phyloP scores from a whole-genome alignment of 2,797 vertebrate species.

The Clarias platycephalus region DNA sequence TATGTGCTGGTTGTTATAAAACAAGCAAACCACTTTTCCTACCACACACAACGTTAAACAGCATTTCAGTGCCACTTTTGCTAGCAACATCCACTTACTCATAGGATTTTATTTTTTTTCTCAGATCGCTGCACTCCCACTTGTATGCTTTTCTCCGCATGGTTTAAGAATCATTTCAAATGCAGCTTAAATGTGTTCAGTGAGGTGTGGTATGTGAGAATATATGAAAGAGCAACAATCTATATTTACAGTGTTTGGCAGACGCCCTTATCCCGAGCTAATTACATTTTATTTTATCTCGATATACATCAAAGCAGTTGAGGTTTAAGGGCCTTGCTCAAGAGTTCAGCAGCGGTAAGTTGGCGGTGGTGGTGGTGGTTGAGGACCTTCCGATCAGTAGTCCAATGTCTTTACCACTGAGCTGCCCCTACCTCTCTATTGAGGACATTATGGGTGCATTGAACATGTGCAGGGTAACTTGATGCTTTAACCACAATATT shows the following conservation, averaged over 20 bases:
- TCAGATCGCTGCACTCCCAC: conserved; percentile 52
- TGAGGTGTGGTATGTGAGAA: conserved; percentile 34
- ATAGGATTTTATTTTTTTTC: conserved; percentile 37
- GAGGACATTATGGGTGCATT: conserved; percentile 42
- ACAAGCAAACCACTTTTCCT: conserved; percentile 56
- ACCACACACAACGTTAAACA: conserved; percentile 54
- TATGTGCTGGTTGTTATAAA: conserved; percentile 62
- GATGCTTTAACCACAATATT: background rate
- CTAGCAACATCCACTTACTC: conserved; percentile 63
- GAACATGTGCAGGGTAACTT: conserved; percentile 23
- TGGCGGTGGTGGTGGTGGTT: too few species aligned
- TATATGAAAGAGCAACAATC: conserved; percentile 53
- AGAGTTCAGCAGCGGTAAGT: too few species aligned
- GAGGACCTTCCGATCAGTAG: too few species aligned
- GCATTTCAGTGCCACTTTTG: conserved; percentile 39
- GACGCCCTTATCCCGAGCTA: too few species aligned
- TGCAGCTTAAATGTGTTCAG: conserved; percentile 55
- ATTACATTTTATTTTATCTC: too few species aligned
- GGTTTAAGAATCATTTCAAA: conserved; percentile 7
- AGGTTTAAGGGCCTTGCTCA: too few species aligned
- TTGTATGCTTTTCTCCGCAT: conserved; percentile 56
- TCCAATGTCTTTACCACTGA: too few species aligned
- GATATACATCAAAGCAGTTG: too few species aligned
- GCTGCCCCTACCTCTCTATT: conserved; percentile 40
- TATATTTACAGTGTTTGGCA: too few species aligned